Base-by-base conservation (phyloP, 2,797 vertebrate genomes). In the Periophthalmus magnuspinnatus region DNA sequence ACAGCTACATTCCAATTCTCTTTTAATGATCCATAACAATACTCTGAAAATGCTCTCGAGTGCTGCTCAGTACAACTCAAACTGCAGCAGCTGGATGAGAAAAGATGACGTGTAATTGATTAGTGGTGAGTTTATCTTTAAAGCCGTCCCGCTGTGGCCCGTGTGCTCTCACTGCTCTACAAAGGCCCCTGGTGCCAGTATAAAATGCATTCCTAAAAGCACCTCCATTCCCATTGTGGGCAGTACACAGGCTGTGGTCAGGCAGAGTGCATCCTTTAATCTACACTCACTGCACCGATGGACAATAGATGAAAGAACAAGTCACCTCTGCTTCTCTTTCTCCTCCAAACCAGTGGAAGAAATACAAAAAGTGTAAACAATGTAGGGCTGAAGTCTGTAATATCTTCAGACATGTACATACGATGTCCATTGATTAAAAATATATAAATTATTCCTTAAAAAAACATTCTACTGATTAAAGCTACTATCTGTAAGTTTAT, bases 41-140 rank as follows among this genome's bases (percentile, higher is more conserved):
- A 55, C 52, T 10, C 21, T 22, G 10, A 24, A 28, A 38, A 34
- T 61, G 10, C 11, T 61, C 59, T 38, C 2, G 10, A 60, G 58
- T 60, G 58, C 58, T 10, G 22, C 38, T 63, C 36, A 16, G 36
- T 16, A 38, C 61, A 58, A 21, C 24, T 69, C 24, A 59, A 61
- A 75, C 50, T 65, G 41, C 57, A 54, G 21, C 52, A 11, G 52
- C 21, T 13, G 52, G n/a, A 55, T 52, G 36, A 36, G 58, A n/a
- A 67, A 68, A 38, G 64, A 72, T 77, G 74, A 62, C 56, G 24
- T 19, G 47, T 85, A 86, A 90, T 91, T 91, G 90, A 91, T 91
- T 88, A 88, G 81, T 80, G 71, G 73, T 66, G 83, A 81, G 74
- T 89, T 86, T 88, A 89, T 92, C 89, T 89, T 80, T 50, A 50